Evolutionary conservation across 2,797 vertebrate species (phyloP).

Genomic region (Prunella strophiata): DNA sequence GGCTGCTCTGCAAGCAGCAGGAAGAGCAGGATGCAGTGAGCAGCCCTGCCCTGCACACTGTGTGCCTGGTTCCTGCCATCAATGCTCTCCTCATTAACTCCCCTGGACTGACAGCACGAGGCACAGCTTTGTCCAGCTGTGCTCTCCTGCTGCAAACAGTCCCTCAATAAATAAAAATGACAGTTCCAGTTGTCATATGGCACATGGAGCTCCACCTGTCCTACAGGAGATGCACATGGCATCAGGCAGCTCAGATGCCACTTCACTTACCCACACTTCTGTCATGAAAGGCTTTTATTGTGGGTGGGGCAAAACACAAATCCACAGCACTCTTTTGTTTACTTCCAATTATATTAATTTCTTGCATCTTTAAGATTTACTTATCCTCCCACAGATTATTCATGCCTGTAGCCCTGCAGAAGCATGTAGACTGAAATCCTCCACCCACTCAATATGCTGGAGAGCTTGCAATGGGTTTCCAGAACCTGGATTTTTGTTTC

Average conservation of each 20-base stretch:
- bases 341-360: neutral
- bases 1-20: neutral
- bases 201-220: constrained; percentile 4
- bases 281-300: neutral
- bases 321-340: neutral
- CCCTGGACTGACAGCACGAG: rapidly evolving
- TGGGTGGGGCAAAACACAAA: neutral
- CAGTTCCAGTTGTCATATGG: neutral
- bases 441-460: neutral
- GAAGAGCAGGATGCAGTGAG: neutral
- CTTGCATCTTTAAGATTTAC: neutral
- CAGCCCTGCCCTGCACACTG: neutral
- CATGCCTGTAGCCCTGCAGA: neutral
- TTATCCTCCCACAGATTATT: neutral
- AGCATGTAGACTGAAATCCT: neutral
- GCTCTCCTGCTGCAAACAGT: neutral
- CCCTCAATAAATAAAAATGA: neutral
- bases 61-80: neutral
- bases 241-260: neutral
- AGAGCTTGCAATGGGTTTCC: neutral
- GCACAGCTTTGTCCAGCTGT: neutral
- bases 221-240: neutral
- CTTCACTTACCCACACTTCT: neutral
- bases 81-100: neutral
- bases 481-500: neutral